These are phyloP conservation scores for Prunella strophiata DNA, from an alignment of 2,797 vertebrate genomes.

Conservation along the genomic window DNA sequence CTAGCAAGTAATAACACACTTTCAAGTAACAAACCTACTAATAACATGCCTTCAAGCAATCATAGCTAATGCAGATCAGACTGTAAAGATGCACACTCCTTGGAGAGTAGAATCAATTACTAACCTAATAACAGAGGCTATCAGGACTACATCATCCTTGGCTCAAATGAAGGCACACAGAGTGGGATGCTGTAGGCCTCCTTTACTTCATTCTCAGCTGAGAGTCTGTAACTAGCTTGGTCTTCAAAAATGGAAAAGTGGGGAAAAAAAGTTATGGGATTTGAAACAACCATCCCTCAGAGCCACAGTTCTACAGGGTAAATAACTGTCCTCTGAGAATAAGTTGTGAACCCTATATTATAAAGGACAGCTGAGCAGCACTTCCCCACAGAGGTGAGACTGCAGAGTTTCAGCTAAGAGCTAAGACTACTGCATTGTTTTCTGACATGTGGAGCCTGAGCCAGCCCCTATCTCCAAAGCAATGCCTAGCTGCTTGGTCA, in stretches of 20 bases:
- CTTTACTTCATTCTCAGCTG: neutral
- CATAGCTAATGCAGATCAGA: neutral
- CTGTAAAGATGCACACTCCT: neutral
- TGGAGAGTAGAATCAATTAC: neutral
- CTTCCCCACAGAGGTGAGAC: neutral
- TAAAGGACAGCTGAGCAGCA: neutral
- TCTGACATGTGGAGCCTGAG: neutral
- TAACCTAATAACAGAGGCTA: neutral
- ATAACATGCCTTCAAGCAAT: neutral
- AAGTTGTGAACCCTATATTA: neutral
- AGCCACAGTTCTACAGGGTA: neutral
- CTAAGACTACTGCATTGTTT: neutral
- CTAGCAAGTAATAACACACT: neutral
- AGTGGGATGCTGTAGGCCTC: neutral
- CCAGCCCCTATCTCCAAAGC: slow-evolving; percentile 10
- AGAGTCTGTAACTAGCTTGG: neutral
- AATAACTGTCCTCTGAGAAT: neutral
- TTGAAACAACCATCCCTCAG: neutral
- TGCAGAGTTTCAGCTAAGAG: neutral
- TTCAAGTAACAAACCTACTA: neutral
- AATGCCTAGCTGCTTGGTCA: neutral
- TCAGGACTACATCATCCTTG: neutral
- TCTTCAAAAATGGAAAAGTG: neutral
- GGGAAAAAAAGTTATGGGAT: neutral
- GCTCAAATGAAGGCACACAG: neutral